Evolutionary conservation across 2,888 invertebrate genomes (phyloP), one percentile per base, ranked within the genome.

Genomic region (Heliconius charithonia): DNA sequence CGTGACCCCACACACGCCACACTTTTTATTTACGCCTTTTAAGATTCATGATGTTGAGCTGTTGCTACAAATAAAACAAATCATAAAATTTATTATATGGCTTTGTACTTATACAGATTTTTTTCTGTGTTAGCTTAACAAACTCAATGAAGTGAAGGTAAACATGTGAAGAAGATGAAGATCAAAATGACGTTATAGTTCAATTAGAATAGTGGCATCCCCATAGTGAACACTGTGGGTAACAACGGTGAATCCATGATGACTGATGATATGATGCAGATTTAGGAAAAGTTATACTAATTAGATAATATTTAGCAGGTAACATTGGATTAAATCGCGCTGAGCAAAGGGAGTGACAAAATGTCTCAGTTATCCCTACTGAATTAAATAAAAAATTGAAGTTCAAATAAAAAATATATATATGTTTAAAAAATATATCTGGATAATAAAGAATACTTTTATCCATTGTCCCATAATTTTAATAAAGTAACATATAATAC

Each of bases 41-140:
- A 93, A 91, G 90, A 93, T 93, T 93, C 93, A 93, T 93, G 93
- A 91, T 89, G 88, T 89, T 90, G 91, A 92, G 89, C 89, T 90
- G 92, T 92, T 86, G 90, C 87, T 69, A 76, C 65, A 56, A 51
- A 41, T 59, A 59, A 27, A 16, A 56, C 27, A 59, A 37, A 59
- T 72, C 72, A 9, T 72, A 59, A 59, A 72, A 59, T 72, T 25
- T 63, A 63, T 27, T 63, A 27, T 27, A 63, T 63, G 63, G 16
- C 27, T 63, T n/a, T 63, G 6, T 27, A 13, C 2, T 63, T 27
- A 19, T 27, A 27, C 2, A 12, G 25, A 7, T 27, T 25, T 27
- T 63, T 63, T 63, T 2, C 59, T n/a, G n/a, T 59, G 9, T 32
- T 9, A 32, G 32, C 7, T 0, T 32, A 32, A 32, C 9, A 32